A percentile compares a stretch with the other conserved stretches of the same genome.
Conservation (phyloP, 1,140 invertebrate genomes). For the Pseudomyrmex dendroicus region DNA sequence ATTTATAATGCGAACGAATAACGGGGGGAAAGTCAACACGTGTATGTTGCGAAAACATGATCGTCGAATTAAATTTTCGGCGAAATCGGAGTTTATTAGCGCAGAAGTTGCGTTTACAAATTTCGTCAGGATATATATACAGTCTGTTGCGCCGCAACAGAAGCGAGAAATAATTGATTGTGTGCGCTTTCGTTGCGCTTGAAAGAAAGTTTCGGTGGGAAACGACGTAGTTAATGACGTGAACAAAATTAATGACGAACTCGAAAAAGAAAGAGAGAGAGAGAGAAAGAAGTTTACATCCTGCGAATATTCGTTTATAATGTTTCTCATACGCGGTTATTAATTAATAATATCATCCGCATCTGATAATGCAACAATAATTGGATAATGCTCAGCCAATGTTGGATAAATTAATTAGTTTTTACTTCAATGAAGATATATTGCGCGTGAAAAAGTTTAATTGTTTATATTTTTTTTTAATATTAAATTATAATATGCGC, state of each 20-base stretch:
- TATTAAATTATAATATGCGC: too few relatives aligned
- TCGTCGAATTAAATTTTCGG: neutral
- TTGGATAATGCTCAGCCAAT: neutral
- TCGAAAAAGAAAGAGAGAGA: neutral
- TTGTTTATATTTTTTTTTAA: slow-evolving; percentile 11
- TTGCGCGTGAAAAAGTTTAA: neutral
- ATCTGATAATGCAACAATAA: slow-evolving; percentile 14
- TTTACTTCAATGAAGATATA: neutral
- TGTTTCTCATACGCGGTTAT: neutral
- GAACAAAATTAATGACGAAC: slow-evolving; percentile 18
- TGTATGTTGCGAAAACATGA: neutral
- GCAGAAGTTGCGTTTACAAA: neutral
- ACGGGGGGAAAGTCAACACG: neutral
- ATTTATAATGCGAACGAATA: too few relatives aligned
- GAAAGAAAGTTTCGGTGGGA: slow-evolving; percentile 28
- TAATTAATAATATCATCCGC: slow-evolving; percentile 33
- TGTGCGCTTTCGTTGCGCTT: neutral
- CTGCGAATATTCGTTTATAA: neutral
- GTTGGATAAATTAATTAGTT: neutral
- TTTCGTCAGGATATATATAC: neutral
- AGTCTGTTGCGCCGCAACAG: neutral
- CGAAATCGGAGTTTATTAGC: neutral
- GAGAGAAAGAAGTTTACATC: neutral
- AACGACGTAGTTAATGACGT: slow-evolving; percentile 34
- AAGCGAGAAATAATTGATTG: slow-evolving; percentile 26